Percentiles rank a stretch among this genome's conserved stretches.
phyloP scores from a whole-genome alignment of 2,797 vertebrate genomes.

The Taenioides sp. region DNA sequence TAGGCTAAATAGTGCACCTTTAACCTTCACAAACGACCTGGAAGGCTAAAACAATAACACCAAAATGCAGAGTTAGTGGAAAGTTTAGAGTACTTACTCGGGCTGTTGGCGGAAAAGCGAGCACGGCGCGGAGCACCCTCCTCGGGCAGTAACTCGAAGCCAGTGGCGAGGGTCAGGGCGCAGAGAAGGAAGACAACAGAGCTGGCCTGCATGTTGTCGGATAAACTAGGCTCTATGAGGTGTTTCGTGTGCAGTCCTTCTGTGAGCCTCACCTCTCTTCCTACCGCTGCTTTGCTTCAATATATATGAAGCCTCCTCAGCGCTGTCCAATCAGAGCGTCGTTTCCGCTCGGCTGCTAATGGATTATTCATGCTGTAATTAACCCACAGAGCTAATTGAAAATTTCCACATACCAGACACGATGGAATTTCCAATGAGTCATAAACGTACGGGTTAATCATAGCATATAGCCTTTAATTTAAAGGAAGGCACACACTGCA shows the following conservation, averaged over 20 bases:
- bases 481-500: too few relatives aligned
- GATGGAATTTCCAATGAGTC: constrained; percentile 26
- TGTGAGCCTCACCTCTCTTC: background rate
- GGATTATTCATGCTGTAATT: constrained; percentile 44
- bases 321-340: constrained; percentile 46
- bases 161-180: constrained; percentile 47
- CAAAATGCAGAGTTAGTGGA: background rate
- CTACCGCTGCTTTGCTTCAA: constrained; percentile 5
- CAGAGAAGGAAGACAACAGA: constrained; percentile 52
- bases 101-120: constrained; percentile 75
- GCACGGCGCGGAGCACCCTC: constrained; percentile 69
- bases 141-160: constrained; percentile 56
- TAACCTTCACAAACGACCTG: constrained; percentile 3
- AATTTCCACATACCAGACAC: constrained; percentile 40
- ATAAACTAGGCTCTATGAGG: too few relatives aligned
- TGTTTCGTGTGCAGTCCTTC: background rate
- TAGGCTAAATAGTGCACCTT: too few relatives aligned
- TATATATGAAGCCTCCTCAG: constrained; percentile 25
- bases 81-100: constrained; percentile 64
- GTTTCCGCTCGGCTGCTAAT: constrained; percentile 20
- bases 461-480: background rate
- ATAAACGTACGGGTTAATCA: constrained; percentile 11
- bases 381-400: constrained; percentile 41
- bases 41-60: background rate
- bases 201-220: constrained; percentile 55